Conservation (phyloP, 2,113 vertebrate species). For the Lethenteron camtschaticum region DNA sequence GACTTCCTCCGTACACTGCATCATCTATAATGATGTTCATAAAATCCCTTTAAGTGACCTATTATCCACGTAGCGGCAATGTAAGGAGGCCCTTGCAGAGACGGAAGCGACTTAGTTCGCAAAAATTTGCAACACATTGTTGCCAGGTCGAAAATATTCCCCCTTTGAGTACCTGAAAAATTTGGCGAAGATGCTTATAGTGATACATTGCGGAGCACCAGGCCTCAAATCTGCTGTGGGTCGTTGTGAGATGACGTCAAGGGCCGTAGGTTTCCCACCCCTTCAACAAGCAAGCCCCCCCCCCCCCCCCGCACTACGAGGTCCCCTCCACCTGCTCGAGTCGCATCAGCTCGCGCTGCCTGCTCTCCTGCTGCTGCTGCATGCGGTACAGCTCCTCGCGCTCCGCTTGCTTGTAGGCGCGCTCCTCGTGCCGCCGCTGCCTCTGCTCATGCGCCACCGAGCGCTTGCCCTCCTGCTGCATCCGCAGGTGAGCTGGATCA, state of each 20-base stretch:
- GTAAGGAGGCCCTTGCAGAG: too few species aligned
- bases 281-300: neutral
- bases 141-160: too few species aligned
- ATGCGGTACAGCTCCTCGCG: neutral
- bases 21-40: too few species aligned
- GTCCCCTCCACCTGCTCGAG: neutral
- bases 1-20: too few species aligned
- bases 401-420: neutral
- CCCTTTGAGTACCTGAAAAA: too few species aligned
- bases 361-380: conserved; percentile 1
- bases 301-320: neutral
- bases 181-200: neutral
- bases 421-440: neutral
- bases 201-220: neutral
- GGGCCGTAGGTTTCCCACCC: neutral
- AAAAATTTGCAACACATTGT: too few species aligned
- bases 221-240: neutral
- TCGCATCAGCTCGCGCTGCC: neutral
- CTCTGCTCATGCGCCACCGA: neutral
- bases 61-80: too few species aligned
- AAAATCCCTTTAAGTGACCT: too few species aligned
- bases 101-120: too few species aligned
- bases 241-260: neutral
- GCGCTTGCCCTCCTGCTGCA: conserved; percentile 2
- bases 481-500: neutral